A percentile compares a stretch with the other conserved stretches of the same genome.
Evolutionary conservation across 2,888 invertebrate species (phyloP).

Genomic region (Plusia festucae): DNA sequence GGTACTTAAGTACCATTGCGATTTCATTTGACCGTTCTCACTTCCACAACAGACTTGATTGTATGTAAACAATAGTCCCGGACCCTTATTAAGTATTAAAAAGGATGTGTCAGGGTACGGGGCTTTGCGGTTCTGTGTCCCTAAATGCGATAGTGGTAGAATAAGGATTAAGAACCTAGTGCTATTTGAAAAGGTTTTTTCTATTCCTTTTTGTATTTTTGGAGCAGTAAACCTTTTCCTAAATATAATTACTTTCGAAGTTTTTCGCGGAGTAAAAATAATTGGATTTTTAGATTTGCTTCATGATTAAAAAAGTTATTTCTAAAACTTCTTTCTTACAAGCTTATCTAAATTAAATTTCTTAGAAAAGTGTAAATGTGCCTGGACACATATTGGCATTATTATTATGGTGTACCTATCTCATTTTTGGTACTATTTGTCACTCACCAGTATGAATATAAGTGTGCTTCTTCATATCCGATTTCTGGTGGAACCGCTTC

Average conservation of each 20-base stretch:
- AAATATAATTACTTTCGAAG: no score
- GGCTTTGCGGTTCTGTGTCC: constrained; percentile 36
- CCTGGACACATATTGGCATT: no score
- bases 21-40: constrained; percentile 62
- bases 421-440: background rate
- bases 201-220: background rate
- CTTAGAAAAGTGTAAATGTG: no score
- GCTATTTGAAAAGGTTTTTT: background rate
- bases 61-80: constrained; percentile 55
- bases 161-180: constrained; percentile 5
- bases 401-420: no score
- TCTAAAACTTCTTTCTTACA: no score
- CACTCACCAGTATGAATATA: constrained; percentile 97
- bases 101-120: constrained; percentile 14
- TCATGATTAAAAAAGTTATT: no score
- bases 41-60: constrained; percentile 55
- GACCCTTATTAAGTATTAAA: constrained; percentile 51
- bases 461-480: constrained; percentile 99
- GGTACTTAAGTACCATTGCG: constrained; percentile 66
- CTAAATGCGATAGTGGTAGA: background rate
- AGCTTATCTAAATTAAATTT: no score
- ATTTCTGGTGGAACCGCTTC: constrained; percentile 99
- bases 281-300: no score
- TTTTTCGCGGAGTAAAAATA: no score
- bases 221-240: background rate